Base-by-base conservation (phyloP, 2,113 vertebrate genomes). In the Pristiophorus japonicus region DNA sequence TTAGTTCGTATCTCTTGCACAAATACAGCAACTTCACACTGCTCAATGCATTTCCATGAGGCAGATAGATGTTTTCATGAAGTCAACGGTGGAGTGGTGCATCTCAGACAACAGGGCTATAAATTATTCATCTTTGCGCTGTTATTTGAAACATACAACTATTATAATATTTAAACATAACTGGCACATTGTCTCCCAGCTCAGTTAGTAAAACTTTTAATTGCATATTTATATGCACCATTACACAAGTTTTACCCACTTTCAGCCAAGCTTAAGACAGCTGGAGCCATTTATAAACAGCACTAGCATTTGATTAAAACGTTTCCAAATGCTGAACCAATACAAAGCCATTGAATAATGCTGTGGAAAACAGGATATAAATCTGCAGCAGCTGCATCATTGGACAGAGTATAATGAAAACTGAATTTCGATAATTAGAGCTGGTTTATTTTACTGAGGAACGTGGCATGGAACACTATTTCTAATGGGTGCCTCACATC, bases 321-420 rank as follows among this genome's bases (percentile, higher is more conserved):
- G 12, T 38, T 94, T 94, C 62, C 20, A 94, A 94, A 66, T 45
- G n/a, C 18, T 45, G 38, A 66, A n/a, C 51, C n/a, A 93, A 66
- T 42, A 63, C 90, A 92, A 66, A 93, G 59, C n/a, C 5, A 42
- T 45, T 24, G 38, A 94, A 45, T 38, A 92, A 20, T 38, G 18
- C 59, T 62, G n/a, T 42, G n/a, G 59, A 65, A 94, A 27, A 66
- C 59, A 90, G 20, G 38, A 94, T 94, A 45, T 22, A 94, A 10
- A 94, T 65, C 38, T 94, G 63, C 38, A 65, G 91, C 91, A 94
- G 90, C 90, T 63, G 59, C 62, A 65, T 92, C n/a, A 65, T 27
- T 63, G n/a, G 63, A 7, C n/a, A 92, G 18, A 42, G 45, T 45
- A 85, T 11, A 88, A 88, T 88, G 45, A 55, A 88, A 88, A 88